Evolutionary conservation across 1,140 invertebrate species (phyloP).

Genomic region (Cydia strobilella): DNA sequence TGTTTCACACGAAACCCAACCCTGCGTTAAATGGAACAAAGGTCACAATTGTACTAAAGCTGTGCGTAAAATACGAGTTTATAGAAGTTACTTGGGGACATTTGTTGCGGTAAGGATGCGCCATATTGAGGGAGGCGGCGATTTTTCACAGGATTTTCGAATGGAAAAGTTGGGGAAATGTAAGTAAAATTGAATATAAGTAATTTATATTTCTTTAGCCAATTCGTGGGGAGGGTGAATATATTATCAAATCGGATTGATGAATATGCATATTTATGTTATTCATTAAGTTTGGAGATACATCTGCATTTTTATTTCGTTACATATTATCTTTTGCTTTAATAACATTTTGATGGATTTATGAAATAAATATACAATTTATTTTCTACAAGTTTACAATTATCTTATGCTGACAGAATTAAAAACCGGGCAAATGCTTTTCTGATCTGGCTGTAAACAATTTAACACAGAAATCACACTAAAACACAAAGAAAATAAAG

Average conservation of each 20-base stretch:
- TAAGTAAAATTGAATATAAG: slow-evolving; percentile 1
- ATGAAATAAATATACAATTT: no score
- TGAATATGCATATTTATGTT: not conserved
- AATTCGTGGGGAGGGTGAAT: not conserved
- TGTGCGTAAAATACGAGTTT: not conserved
- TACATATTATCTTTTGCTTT: no score
- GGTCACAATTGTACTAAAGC: not conserved
- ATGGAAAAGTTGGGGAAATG: not conserved
- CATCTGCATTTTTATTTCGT: no score
- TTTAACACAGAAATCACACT: no score
- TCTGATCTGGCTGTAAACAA: no score
- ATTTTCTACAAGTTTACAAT: no score
- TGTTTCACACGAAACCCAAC: not conserved
- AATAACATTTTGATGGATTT: no score
- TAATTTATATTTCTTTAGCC: not conserved
- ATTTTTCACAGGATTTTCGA: slow-evolving; percentile 12
- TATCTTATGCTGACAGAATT: no score
- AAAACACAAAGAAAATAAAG: no score
- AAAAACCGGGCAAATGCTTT: no score
- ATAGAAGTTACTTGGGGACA: not conserved
- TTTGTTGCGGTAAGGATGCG: not conserved
- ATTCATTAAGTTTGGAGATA: not conserved
- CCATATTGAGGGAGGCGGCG: not conserved
- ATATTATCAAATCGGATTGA: not conserved
- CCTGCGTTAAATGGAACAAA: not conserved